These are phyloP conservation scores for Pristionchus fissidentatus DNA, from an alignment of 2,888 invertebrate species.

Conservation along the genomic window DNA sequence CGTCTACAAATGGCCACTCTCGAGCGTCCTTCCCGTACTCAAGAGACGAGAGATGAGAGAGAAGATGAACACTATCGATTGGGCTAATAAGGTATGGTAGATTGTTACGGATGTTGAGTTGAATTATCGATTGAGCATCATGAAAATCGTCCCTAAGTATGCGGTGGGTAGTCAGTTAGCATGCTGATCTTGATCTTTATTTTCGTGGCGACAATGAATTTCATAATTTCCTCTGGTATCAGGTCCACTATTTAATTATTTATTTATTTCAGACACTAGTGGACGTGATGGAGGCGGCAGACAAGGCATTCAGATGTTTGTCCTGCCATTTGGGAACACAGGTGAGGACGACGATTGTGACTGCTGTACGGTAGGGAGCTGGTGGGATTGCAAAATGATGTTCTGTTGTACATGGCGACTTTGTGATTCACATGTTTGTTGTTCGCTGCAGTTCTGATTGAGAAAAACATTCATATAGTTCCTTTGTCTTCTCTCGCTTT, in stretches of 20 bases:
- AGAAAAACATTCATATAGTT: too few relatives aligned
- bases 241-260: background rate
- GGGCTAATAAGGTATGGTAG: conserved; percentile 81
- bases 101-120: background rate
- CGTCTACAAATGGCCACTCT: conserved; percentile 85
- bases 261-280: conserved; percentile 59
- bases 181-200: conserved; percentile 76
- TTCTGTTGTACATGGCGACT: background rate
- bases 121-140: background rate
- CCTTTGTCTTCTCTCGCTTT: too few relatives aligned
- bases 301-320: conserved; percentile 89
- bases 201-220: conserved; percentile 80
- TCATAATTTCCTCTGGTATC: conserved; percentile 45
- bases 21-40: conserved; percentile 85
- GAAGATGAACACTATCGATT: conserved; percentile 85
- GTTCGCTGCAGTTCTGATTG: too few relatives aligned
- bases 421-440: background rate
- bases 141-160: too few relatives aligned
- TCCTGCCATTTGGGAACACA: conserved; percentile 87
- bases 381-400: too few relatives aligned
- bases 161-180: too few relatives aligned
- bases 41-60: conserved; percentile 83
- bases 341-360: background rate
- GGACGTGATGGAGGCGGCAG: conserved; percentile 82
- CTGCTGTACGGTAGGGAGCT: too few relatives aligned